Evolutionary conservation across 2,797 vertebrate genomes (phyloP), one percentile per base, ranked within the genome.

Genomic region (Cottoperca gobio): DNA sequence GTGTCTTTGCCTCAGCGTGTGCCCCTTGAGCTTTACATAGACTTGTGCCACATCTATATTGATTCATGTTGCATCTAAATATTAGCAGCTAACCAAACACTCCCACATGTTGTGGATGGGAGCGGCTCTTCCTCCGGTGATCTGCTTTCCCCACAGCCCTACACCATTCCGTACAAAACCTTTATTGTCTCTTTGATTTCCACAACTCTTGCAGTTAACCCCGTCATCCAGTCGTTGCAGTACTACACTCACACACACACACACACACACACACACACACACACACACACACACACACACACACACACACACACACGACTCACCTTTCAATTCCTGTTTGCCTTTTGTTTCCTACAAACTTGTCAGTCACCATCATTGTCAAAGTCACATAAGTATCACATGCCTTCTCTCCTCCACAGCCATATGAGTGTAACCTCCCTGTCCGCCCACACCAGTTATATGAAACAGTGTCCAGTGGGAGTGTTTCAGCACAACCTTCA

Each of bases 351-450:
- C 55, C 72, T 71, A 31, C 72, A 62, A 62, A 50, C 60, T 28
- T 65, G 65, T 61, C 70, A 50, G 60, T 76, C 69, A 49, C 58
- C 46, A 63, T 81, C 45, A 58, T 4, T 59, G 73, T 73, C 79
- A 73, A 59, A 73, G 63, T 81, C 79, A 76, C 69, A 21, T 76
- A 33, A 14, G n/a, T 17, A 53, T 64, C 72, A 70, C 72, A 58
- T 37, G 55, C 14, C 45, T 52, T 7, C 31, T 63, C 43, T 76
- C 23, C 66, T 80, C 46, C 55, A 0, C 35, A 16, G 60, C 45
- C 26, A 2, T 11, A 19, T 58, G 48, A 12, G 12, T 33, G 0
- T 19, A 24, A 40, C 73, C 58, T 73, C 40, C 16, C 64, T n/a
- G 46, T 69, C 58, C 58, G 69, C 63, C 45, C 26, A 4, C 62